Evolutionary conservation across 2,888 invertebrate species (phyloP).

Genomic region (Liopterus haemorrhoidalis): DNA sequence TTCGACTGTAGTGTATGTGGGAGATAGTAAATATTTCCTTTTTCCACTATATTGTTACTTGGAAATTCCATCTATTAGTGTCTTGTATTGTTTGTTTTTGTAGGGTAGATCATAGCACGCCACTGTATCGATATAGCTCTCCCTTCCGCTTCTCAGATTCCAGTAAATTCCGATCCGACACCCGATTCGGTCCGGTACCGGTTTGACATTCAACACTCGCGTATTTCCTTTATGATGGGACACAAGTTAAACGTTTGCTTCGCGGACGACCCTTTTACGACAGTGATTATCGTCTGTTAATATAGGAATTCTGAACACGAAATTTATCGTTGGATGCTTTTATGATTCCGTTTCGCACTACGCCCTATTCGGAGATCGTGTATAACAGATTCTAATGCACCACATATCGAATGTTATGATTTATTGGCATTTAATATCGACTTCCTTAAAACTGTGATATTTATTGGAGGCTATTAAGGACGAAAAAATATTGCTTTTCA

Average conservation of each 20-base stretch:
- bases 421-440: too few relatives aligned
- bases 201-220: constrained; percentile 6
- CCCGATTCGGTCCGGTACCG: background rate
- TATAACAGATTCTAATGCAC: too few relatives aligned
- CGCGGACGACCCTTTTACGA: constrained; percentile 1
- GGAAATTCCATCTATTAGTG: too few relatives aligned
- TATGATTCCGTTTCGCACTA: constrained; percentile 16
- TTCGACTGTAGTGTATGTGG: too few relatives aligned
- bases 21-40: too few relatives aligned
- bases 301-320: constrained; percentile 19
- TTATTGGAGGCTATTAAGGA: too few relatives aligned
- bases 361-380: too few relatives aligned
- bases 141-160: constrained; percentile 1
- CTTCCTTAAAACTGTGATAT: too few relatives aligned
- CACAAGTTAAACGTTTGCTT: constrained; percentile 10
- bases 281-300: constrained; percentile 22
- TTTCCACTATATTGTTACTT: too few relatives aligned
- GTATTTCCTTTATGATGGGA: constrained; percentile 12
- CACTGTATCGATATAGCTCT: background rate
- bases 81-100: background rate
- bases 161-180: constrained; percentile 13
- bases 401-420: too few relatives aligned
- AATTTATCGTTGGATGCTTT: constrained; percentile 23
- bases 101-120: background rate
- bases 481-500: too few relatives aligned